Evolutionary conservation across 2,888 invertebrate species (phyloP).

Genomic region (Ornithoptera priamus): DNA sequence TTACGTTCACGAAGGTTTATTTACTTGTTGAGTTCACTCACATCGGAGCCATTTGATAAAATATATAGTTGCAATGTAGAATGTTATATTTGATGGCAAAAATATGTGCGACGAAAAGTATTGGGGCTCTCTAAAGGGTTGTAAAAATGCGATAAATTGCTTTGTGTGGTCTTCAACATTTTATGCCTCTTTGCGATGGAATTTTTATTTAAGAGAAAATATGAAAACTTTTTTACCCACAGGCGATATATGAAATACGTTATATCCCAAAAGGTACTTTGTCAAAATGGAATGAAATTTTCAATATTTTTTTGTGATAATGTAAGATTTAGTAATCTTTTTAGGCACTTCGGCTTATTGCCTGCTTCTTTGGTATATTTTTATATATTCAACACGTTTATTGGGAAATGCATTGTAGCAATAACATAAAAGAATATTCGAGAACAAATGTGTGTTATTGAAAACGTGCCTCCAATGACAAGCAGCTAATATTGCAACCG

Average conservation of each 20-base stretch:
- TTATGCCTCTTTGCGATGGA: slow-evolving; percentile 2
- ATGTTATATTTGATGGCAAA: slow-evolving; percentile 18
- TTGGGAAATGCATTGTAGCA: slow-evolving; percentile 27
- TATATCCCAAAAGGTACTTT: not conserved
- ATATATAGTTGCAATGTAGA: not conserved
- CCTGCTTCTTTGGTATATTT: not conserved
- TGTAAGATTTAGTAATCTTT: not conserved
- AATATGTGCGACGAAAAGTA: slow-evolving; percentile 18
- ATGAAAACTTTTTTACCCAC: not conserved
- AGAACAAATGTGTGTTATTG: slow-evolving; percentile 52
- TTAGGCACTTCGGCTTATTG: not conserved
- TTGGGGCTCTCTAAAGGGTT: slow-evolving; percentile 15
- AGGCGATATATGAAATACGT: not conserved
- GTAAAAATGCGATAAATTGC: slow-evolving; percentile 19
- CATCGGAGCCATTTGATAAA: not conserved
- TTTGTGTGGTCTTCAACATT: slow-evolving; percentile 6
- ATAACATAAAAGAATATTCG: slow-evolving; percentile 23
- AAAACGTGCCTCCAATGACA: slow-evolving; percentile 52
- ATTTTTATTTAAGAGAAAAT: slow-evolving; percentile 7
- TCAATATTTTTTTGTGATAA: not conserved
- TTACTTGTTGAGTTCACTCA: not conserved
- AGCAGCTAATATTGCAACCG: slow-evolving; percentile 37
- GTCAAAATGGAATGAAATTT: not conserved
- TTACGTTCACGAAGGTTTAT: not conserved
- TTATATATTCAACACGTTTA: not conserved